Percentiles rank a stretch among this genome's conserved stretches.
Conservation (phyloP, 2,888 invertebrate species). For the Pegoplata infirma region DNA sequence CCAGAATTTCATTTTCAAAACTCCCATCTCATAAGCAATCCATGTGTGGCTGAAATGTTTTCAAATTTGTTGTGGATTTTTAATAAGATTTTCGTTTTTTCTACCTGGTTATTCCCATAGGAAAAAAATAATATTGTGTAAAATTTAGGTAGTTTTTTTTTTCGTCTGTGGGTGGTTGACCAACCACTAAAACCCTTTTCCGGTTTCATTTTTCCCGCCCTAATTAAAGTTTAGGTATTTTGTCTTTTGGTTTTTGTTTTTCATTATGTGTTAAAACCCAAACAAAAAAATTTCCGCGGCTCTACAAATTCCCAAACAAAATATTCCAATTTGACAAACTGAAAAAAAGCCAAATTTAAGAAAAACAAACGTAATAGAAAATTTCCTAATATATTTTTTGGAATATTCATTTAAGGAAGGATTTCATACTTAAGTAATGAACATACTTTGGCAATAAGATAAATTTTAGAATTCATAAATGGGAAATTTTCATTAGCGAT, state of each 20-base stretch:
- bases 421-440: not conserved
- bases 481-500: too few relatives aligned
- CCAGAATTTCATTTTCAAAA: conserved; percentile 19
- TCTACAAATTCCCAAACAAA: conserved; percentile 54
- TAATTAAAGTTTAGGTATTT: conserved; percentile 71
- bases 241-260: too few relatives aligned
- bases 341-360: too few relatives aligned
- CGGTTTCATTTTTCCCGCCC: conserved; percentile 67
- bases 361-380: not conserved
- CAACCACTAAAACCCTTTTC: conserved; percentile 69
- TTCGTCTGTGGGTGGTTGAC: conserved; percentile 25
- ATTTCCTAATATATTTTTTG: not conserved
- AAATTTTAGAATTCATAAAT: too few relatives aligned
- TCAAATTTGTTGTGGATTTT: conserved; percentile 25
- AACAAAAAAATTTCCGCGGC: conserved; percentile 67
- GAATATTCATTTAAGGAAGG: not conserved
- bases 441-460: too few relatives aligned
- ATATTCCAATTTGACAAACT: conserved; percentile 31
- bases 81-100: conserved; percentile 10
- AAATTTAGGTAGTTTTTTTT: conserved; percentile 8
- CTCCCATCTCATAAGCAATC: not conserved
- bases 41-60: conserved; percentile 38
- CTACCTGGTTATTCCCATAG: conserved; percentile 29
- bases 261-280: conserved; percentile 73
- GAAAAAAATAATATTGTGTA: conserved; percentile 10